Percentiles rank a stretch among this genome's conserved stretches.
Evolutionary conservation across 2,888 invertebrate species (phyloP).

Genomic region (Idaea straminata): DNA sequence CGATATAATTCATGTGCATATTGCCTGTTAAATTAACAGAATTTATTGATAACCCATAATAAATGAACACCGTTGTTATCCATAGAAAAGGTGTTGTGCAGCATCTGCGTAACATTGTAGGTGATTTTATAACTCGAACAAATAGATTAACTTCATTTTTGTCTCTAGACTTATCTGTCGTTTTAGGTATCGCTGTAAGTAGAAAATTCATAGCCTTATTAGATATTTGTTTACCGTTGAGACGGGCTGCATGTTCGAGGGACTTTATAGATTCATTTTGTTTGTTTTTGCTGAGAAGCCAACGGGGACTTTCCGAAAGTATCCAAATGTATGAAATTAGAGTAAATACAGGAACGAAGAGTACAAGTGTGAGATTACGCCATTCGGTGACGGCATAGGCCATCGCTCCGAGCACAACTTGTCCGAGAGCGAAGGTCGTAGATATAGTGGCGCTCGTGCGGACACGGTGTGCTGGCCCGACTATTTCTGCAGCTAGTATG

Average conservation of each 20-base stretch:
- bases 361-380: slow-evolving; percentile 82
- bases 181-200: slow-evolving; percentile 51
- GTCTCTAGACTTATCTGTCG: slow-evolving; percentile 34
- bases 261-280: slow-evolving; percentile 81
- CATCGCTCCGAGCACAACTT: slow-evolving; percentile 83
- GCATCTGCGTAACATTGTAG: slow-evolving; percentile 78
- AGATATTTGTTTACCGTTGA: slow-evolving; percentile 80
- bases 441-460: slow-evolving; percentile 85
- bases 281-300: slow-evolving; percentile 86
- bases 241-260: slow-evolving; percentile 79
- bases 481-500: slow-evolving; percentile 85
- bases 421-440: slow-evolving; percentile 86
- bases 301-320: slow-evolving; percentile 86
- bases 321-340: slow-evolving; percentile 84
- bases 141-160: slow-evolving; percentile 43
- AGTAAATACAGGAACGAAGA: slow-evolving; percentile 84
- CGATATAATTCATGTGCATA: slow-evolving; percentile 87
- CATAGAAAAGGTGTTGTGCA: slow-evolving; percentile 87
- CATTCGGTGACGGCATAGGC: slow-evolving; percentile 86
- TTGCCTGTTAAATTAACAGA: slow-evolving; percentile 87
- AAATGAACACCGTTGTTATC: slow-evolving; percentile 89
- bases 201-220: slow-evolving; percentile 63
- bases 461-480: slow-evolving; percentile 86
- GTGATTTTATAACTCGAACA: slow-evolving; percentile 73
- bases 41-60: slow-evolving; percentile 89